Evolutionary conservation across 2,888 invertebrate species (phyloP).

Genomic region (Drosophila tanythrix): DNA sequence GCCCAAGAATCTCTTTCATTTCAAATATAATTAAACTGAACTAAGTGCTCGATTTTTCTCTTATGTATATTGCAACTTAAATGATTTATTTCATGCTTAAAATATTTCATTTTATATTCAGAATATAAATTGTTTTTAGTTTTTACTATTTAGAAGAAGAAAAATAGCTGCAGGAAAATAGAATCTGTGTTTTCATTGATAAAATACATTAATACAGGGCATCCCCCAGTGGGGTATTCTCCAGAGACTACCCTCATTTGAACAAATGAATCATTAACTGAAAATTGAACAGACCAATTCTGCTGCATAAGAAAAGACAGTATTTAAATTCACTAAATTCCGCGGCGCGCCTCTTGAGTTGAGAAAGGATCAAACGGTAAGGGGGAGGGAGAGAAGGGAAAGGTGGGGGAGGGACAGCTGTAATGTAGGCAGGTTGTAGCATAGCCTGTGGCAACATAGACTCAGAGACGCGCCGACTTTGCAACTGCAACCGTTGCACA

Average conservation of each 20-base stretch:
- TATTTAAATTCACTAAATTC: conserved; percentile 44
- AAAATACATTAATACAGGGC: not conserved
- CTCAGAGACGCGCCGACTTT: conserved; percentile 8
- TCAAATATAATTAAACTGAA: not conserved
- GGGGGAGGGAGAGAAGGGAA: too few relatives aligned
- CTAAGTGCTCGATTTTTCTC: not conserved
- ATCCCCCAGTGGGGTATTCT: not conserved
- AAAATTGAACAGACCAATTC: not conserved
- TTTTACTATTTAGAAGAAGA: too few relatives aligned
- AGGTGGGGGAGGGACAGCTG: not conserved
- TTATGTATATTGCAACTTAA: not conserved
- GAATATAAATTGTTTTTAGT: too few relatives aligned
- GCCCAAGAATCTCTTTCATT: not conserved
- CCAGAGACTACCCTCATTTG: not conserved
- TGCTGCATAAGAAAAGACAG: not conserved
- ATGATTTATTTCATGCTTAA: not conserved
- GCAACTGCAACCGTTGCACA: conserved; percentile 61
- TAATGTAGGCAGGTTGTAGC: conserved; percentile 41
- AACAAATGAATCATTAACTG: not conserved
- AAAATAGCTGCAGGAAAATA: not conserved
- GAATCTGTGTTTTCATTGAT: not conserved
- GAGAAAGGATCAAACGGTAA: conserved; percentile 29
- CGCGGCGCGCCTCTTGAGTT: conserved; percentile 29
- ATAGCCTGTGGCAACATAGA: conserved; percentile 35
- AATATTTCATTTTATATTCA: not conserved